Evolutionary conservation across 2,113 vertebrate genomes (phyloP).

Genomic region (Scopus umbretta): DNA sequence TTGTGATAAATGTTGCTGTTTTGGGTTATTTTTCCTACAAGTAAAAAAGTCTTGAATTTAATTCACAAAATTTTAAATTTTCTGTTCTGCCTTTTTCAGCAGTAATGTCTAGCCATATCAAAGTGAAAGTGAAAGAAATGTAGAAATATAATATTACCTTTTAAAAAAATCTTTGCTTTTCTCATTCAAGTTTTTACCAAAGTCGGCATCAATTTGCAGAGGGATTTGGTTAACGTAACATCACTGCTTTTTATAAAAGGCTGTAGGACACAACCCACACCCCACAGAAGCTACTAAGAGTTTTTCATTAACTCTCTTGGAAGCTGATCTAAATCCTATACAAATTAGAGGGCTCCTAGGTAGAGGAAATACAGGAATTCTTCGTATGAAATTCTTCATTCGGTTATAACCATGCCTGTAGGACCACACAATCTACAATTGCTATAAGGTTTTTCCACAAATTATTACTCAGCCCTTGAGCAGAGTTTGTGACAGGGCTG

Average conservation of each 20-base stretch:
- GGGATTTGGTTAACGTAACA: background rate
- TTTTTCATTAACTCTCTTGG: background rate
- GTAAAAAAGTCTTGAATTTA: background rate
- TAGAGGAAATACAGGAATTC: background rate
- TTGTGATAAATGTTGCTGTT: background rate
- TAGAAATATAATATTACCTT: background rate
- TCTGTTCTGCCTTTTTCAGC: background rate
- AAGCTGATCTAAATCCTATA: background rate
- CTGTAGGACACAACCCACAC: background rate
- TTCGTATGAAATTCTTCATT: background rate
- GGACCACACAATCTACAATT: background rate
- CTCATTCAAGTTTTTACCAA: background rate
- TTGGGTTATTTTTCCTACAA: background rate
- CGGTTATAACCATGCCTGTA: background rate
- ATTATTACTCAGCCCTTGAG: background rate
- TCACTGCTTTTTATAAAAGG: background rate
- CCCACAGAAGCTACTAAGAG: background rate
- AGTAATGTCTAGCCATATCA: background rate
- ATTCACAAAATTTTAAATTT: background rate
- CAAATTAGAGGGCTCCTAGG: background rate
- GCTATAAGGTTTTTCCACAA: background rate
- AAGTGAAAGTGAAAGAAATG: background rate
- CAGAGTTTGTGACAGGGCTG: background rate
- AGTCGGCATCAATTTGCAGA: background rate
- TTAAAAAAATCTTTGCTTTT: background rate